A percentile compares a stretch with the other conserved stretches of the same genome.
phyloP scores from a whole-genome alignment of 2,888 invertebrate genomes.

The Lydus trimaculatus region DNA sequence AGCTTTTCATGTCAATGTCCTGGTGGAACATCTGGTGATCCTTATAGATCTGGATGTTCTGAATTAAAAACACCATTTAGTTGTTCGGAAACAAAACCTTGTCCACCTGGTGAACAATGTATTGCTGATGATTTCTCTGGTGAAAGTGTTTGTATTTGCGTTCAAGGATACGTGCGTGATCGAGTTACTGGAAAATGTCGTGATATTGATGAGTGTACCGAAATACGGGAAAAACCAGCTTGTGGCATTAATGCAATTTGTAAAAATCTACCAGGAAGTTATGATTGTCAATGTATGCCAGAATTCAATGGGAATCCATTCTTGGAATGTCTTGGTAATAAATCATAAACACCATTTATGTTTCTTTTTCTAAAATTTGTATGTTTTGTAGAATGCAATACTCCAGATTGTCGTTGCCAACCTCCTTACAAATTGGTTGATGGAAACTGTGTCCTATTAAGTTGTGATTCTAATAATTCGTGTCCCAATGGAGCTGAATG shows the following conservation, averaged over 20 bases:
- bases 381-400: constrained; percentile 70
- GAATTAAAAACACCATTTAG: constrained; percentile 70
- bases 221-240: constrained; percentile 75
- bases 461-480: constrained; percentile 80
- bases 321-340: constrained; percentile 75
- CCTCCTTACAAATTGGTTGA: constrained; percentile 85
- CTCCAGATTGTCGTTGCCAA: constrained; percentile 85
- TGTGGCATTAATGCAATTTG: constrained; percentile 91
- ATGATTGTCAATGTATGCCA: constrained; percentile 89
- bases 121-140: constrained; percentile 76
- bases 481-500: constrained; percentile 91
- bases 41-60: constrained; percentile 79
- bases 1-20: constrained; percentile 89
- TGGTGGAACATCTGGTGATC: constrained; percentile 79
- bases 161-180: constrained; percentile 85
- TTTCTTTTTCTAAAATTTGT: neutral
- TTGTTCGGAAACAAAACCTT: constrained; percentile 79
- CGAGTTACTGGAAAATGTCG: constrained; percentile 77
- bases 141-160: constrained; percentile 87
- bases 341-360: neutral
- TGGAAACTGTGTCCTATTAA: constrained; percentile 84
- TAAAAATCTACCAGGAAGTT: constrained; percentile 91
- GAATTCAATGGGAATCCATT: constrained; percentile 93
- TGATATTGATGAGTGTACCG: constrained; percentile 86
- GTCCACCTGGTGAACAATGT: constrained; percentile 86